Evolutionary conservation across 30 jellyfish, hydroid and myxozoan species (phyloP), one percentile per base, ranked within the genome.

Genomic region (Cassiopea andromeda): DNA sequence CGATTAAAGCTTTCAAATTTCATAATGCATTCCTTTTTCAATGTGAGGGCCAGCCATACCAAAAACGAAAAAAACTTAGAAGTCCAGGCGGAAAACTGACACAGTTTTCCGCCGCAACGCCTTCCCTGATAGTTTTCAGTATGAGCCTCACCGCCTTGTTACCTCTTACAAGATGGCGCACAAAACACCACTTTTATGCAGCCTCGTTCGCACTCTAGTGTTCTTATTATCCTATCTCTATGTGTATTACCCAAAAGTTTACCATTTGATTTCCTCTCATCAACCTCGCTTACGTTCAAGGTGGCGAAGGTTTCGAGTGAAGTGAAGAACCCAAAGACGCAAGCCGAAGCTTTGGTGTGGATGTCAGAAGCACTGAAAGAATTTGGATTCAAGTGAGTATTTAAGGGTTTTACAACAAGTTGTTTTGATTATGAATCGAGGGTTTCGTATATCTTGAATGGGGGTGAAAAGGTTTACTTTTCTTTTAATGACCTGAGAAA

Each of bases 241-340:
- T 54, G 7, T 10, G 10, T 6, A 54, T 3, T 54, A 10, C 64
- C 12, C 64, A 54, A 10, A 54, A 54, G 64, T 10, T 3, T 54
- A 3, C 12, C 10, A 54, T 54, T 6, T 54, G 64, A 3, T 54
- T 54, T 54, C 38, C 38, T 54, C 12, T 54, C 64, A 54, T 54
- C 64, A 54, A 3, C 12, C 64, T 10, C 12, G 64, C 12, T 17
- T 44, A 38, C 58, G 10, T 82, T 69, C 27, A 16, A 93, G 98
- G 97, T 89, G 68, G 97, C 97, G 59, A 82, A 83, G 72, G 85
- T 88, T 18, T 97, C 97, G 9, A 87, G 82, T 75, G 97, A 90
- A 44, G 96, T 97, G 69, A 94, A 94, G 82, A 94, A 94, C 69
- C 98, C 98, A 38, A 94, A 94, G 76, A 77, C 92, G 58, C 97